Base-by-base conservation (phyloP, 2,113 vertebrate species). In the Anguilla rostrata region DNA sequence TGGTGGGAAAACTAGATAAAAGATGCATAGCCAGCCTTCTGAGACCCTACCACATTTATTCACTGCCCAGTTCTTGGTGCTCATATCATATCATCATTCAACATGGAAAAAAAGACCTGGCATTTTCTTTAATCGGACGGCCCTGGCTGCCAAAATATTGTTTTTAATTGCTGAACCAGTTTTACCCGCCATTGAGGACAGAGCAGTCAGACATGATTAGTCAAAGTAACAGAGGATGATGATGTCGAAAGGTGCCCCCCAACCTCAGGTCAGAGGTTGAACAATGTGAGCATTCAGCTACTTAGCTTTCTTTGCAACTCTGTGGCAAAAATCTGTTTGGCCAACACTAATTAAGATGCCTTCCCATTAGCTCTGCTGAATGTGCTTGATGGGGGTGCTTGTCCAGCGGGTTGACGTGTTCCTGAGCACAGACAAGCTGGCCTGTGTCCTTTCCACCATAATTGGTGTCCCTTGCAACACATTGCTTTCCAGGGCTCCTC, bases 241-340 rank as follows among this genome's bases (percentile, higher is more conserved):
- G 94, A 94, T 94, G 93, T 93, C 92, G 94, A 91, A 71, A 92
- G 92, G 88, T 86, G 83, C 90, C 91, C 93, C 93, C 91, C 86
- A 86, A 92, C 91, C 91, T 89, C 90, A 90, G 94, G 95, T 96
- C 95, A 96, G 94, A 94, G 95, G 94, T 95, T 95, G 94, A 93
- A 96, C 95, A 95, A 96, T 95, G 94, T 95, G 94, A 95, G 94
- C 94, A 94, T 95, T 96, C 95, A 95, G 95, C 95, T 96, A 96
- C 95, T 96, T 96, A 96, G 94, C 94, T 95, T 95, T 94, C 92
- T 95, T 95, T 95, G 94, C 95, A 95, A 95, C 94, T 96, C 95
- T 95, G 94, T 96, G 94, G 95, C 94, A 95, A 95, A 46, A 96
- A 95, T 95, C 92, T 96, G 94, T 96, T 96, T 96, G 94, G 92